A percentile compares a stretch with the other conserved stretches of the same genome.
Conservation (phyloP, 1,140 invertebrate genomes). For the Drosophila micromelanica region DNA sequence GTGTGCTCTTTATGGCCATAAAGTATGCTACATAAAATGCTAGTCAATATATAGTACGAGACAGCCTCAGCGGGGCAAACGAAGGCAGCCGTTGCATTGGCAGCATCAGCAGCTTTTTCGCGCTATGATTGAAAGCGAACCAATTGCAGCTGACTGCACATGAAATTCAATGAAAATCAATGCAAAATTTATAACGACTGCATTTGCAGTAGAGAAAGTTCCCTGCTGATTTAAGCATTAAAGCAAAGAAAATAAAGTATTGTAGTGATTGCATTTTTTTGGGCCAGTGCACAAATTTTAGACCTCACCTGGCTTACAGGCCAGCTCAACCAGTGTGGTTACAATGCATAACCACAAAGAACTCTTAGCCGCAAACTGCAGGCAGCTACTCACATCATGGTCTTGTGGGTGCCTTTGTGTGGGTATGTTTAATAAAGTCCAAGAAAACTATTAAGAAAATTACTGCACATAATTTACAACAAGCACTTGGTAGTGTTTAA, state of each 20-base stretch:
- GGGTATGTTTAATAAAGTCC: constrained; percentile 36
- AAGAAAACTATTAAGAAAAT: constrained; percentile 76
- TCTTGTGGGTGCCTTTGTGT: constrained; percentile 10
- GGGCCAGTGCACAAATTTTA: not conserved
- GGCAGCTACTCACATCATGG: constrained; percentile 1
- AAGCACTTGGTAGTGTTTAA: constrained; percentile 21
- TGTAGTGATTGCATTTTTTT: not conserved
- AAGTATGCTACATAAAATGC: constrained; percentile 70
- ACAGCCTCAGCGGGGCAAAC: not conserved
- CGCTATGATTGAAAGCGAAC: constrained; percentile 31
- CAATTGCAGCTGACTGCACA: constrained; percentile 42
- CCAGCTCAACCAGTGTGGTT: not conserved
- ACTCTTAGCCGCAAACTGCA: constrained; percentile 15
- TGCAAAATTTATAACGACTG: constrained; percentile 4
- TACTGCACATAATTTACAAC: constrained; percentile 66
- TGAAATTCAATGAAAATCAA: constrained; percentile 41
- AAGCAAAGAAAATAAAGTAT: not conserved
- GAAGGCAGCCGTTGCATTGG: not conserved
- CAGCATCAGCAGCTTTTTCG: constrained; percentile 40
- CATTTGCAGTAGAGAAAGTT: no score
- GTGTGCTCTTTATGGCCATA: constrained; percentile 64
- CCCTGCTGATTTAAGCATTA: constrained; percentile 2
- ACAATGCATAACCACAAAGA: constrained; percentile 23
- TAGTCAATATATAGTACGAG: constrained; percentile 53
- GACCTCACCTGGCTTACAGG: constrained; percentile 14